These are phyloP conservation scores for Harpagoxenus sublaevis DNA, from an alignment of 2,888 invertebrate species.

Conservation along the genomic window DNA sequence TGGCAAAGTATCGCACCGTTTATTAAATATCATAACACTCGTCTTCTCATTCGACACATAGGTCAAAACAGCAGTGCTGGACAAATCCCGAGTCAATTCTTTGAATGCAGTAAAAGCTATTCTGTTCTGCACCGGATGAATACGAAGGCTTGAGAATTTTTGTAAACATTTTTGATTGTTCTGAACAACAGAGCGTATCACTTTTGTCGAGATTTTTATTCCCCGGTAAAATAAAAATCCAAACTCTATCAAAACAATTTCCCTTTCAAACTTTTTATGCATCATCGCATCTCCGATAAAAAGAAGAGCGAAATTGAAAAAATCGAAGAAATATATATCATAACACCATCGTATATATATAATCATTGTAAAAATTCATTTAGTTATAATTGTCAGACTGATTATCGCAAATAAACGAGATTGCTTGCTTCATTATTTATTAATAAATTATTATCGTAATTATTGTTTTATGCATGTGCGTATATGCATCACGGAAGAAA, in stretches of 20 bases:
- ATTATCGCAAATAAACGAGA: neutral
- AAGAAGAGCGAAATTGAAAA: neutral
- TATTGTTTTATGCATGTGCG: neutral
- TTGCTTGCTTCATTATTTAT: neutral
- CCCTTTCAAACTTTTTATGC: conserved; percentile 41
- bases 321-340: neutral
- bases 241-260: conserved; percentile 51
- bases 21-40: conserved; percentile 1
- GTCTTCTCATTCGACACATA: neutral
- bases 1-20: neutral
- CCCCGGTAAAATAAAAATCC: conserved; percentile 36
- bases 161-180: conserved; percentile 49
- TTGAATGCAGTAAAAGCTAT: conserved; percentile 26
- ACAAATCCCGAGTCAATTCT: conserved; percentile 25
- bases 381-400: neutral
- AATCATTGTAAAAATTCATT: neutral
- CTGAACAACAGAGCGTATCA: conserved; percentile 35
- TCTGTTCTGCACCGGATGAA: neutral
- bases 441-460: neutral
- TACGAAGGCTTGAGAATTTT: conserved; percentile 37
- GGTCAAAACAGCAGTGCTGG: neutral
- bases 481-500: neutral
- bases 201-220: conserved; percentile 51
- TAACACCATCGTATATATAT: too few relatives aligned
- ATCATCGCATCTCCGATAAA: conserved; percentile 21